These are phyloP conservation scores for Ophioninae sp. DNA, from an alignment of 2,888 invertebrate species.

Conservation along the genomic window DNA sequence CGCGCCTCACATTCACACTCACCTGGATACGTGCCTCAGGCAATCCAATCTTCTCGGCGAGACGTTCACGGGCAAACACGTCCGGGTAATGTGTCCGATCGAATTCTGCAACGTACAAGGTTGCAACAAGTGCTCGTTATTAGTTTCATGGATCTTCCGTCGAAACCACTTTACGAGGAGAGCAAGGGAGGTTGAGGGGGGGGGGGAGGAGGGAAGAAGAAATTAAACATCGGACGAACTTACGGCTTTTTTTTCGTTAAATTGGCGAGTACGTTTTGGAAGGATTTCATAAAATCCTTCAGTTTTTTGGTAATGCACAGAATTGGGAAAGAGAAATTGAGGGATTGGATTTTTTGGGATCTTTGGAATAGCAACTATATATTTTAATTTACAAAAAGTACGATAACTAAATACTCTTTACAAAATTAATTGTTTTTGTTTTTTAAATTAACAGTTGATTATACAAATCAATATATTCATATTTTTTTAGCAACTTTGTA, in stretches of 20 bases:
- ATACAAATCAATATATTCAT: not conserved
- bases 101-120: conserved; percentile 88
- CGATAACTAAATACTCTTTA: no score
- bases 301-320: no score
- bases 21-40: conserved; percentile 99
- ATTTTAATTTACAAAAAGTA: no score
- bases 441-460: no score
- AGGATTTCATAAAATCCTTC: no score
- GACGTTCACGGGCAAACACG: conserved; percentile 96
- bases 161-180: not conserved
- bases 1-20: conserved; percentile 83
- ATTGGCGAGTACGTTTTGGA: no score
- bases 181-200: no score
- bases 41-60: conserved; percentile 98
- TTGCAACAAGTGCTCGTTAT: conserved; percentile 67
- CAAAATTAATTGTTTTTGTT: not conserved
- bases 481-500: not conserved
- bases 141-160: conserved; percentile 33
- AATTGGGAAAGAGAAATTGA: no score
- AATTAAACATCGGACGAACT: not conserved
- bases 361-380: no score
- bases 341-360: no score
- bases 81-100: conserved; percentile 98
- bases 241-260: no score
- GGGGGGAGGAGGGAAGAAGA: no score